Evolutionary conservation across 35 echinoderm and acorn worm genomes (phyloP).

Genomic region (Antedon bifida): DNA sequence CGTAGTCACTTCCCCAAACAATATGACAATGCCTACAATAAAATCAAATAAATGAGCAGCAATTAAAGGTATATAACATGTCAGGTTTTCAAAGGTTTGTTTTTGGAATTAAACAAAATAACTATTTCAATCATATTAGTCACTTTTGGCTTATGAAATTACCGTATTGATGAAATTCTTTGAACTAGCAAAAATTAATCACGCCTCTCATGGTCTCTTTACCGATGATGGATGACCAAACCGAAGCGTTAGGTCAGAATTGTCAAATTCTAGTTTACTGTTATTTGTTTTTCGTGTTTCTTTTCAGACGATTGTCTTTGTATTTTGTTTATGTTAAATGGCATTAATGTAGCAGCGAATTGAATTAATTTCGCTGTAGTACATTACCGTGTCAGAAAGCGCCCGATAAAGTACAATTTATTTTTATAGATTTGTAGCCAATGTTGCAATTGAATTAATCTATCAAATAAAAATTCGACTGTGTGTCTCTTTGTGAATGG

Average conservation of each 20-base stretch:
- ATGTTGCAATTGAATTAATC: background rate
- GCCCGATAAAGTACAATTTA: background rate
- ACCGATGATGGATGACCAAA: background rate
- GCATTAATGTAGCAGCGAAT: background rate
- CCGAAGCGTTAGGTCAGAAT: background rate
- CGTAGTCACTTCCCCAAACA: too few relatives aligned
- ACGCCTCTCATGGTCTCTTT: background rate
- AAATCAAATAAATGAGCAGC: too few relatives aligned
- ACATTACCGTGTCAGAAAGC: background rate
- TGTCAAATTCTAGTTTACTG: background rate
- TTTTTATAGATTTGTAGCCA: background rate
- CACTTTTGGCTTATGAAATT: background rate
- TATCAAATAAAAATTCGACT: too few relatives aligned
- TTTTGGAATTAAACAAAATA: background rate
- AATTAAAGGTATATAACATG: background rate
- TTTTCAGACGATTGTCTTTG: background rate
- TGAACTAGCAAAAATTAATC: background rate
- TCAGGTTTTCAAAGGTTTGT: background rate
- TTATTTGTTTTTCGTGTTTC: background rate
- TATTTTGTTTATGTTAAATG: background rate
- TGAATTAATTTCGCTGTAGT: background rate
- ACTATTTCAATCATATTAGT: background rate
- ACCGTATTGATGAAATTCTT: background rate
- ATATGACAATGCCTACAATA: too few relatives aligned
- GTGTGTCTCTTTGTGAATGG: too few relatives aligned